phyloP scores from a whole-genome alignment of 2,113 vertebrate genomes.

The Numenius arquata region DNA sequence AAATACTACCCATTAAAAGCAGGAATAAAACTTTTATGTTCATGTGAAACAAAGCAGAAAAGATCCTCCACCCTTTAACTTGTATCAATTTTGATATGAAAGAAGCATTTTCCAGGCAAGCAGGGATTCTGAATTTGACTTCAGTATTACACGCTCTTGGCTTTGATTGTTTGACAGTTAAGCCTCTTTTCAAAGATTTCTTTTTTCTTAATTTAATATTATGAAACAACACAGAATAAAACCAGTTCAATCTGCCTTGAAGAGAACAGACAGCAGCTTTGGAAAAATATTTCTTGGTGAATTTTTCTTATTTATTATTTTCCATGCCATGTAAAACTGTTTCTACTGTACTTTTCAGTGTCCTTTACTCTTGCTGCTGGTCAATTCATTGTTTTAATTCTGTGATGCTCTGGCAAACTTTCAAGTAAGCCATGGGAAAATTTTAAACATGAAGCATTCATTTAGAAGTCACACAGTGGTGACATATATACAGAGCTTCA shows the following conservation, averaged over 20 bases:
- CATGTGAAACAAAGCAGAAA: constrained; percentile 62
- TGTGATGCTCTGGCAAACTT: constrained; percentile 57
- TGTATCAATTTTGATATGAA: constrained; percentile 40
- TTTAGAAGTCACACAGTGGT: constrained; percentile 66
- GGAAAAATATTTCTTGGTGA: background rate
- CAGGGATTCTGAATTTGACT: constrained; percentile 26
- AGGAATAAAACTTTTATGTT: constrained; percentile 66
- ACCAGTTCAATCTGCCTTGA: background rate
- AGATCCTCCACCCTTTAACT: constrained; percentile 30
- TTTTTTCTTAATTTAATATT: background rate
- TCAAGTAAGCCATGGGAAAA: constrained; percentile 51
- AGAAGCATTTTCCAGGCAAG: constrained; percentile 47
- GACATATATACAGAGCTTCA: constrained; percentile 67
- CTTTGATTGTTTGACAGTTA: background rate
- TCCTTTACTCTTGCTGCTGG: constrained; percentile 20
- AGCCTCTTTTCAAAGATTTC: background rate
- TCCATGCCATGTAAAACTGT: background rate
- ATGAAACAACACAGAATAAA: background rate
- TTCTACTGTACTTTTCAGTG: background rate
- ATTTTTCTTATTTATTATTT: constrained; percentile 1
- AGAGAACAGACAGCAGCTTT: background rate
- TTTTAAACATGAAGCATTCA: constrained; percentile 67
- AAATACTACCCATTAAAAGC: constrained; percentile 67
- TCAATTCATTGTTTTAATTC: constrained; percentile 61
- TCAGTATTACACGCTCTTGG: background rate